Conservation (phyloP, 2,113 vertebrate genomes). For the Tupaia tana region DNA sequence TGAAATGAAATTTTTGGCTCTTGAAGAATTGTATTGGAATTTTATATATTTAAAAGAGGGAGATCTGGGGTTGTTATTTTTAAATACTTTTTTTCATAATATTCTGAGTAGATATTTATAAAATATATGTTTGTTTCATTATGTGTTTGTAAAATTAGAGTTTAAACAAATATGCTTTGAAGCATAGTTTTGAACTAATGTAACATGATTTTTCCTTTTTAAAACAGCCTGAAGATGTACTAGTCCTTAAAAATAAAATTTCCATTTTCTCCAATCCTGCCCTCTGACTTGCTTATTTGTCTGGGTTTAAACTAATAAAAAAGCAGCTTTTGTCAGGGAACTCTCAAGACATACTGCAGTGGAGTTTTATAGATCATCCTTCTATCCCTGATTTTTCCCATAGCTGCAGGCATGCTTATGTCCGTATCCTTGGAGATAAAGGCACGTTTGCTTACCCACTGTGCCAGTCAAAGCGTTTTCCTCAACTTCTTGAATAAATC, state of each 20-base stretch:
- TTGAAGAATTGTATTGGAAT: slow-evolving; percentile 72
- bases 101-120: slow-evolving; percentile 84
- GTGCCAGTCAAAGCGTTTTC: background rate
- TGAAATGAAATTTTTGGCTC: slow-evolving; percentile 81
- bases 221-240: slow-evolving; percentile 79
- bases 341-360: background rate
- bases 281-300: slow-evolving; percentile 69
- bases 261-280: slow-evolving; percentile 77
- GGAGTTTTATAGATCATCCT: background rate
- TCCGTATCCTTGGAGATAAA: background rate
- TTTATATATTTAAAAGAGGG: slow-evolving; percentile 86
- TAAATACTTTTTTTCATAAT: slow-evolving; percentile 83
- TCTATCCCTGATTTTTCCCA: background rate
- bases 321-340: background rate
- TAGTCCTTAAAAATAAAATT: slow-evolving; percentile 86
- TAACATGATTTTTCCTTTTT: slow-evolving; percentile 84
- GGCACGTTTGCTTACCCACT: background rate
- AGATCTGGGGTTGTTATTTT: slow-evolving; percentile 87
- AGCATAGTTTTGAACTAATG: slow-evolving; percentile 86
- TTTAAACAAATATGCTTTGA: slow-evolving; percentile 84
- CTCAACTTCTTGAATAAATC: background rate
- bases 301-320: slow-evolving; percentile 44
- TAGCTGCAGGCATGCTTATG: background rate
- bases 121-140: slow-evolving; percentile 83
- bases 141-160: slow-evolving; percentile 84